Conservation (phyloP, 1,140 invertebrate species). For the Drosophila mojavensis region DNA sequence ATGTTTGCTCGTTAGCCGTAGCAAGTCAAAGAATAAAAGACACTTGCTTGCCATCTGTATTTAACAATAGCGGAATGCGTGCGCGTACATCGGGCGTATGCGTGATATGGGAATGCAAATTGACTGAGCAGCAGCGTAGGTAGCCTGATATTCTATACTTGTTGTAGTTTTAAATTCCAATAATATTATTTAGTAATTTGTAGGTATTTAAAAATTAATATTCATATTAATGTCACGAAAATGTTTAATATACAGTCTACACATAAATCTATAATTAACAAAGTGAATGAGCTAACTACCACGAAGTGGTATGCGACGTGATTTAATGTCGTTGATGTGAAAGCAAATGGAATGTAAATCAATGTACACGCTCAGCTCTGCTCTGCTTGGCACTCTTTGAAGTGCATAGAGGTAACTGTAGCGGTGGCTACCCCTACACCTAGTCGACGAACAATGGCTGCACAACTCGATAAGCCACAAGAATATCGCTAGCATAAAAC, state of each 20-base stretch:
- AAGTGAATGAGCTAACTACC: too few species aligned
- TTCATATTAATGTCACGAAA: too few species aligned
- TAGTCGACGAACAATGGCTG: not conserved
- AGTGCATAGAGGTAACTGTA: not conserved
- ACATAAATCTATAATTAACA: too few species aligned
- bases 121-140: not conserved
- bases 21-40: slow-evolving; percentile 29
- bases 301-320: too few species aligned
- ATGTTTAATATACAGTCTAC: too few species aligned
- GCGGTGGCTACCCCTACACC: not conserved
- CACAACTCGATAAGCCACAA: slow-evolving; percentile 20
- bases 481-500: slow-evolving; percentile 28
- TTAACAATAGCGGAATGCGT: not conserved
- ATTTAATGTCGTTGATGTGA: too few species aligned
- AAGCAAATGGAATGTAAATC: too few species aligned
- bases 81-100: slow-evolving; percentile 5
- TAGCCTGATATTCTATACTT: not conserved
- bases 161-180: too few species aligned
- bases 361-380: too few species aligned
- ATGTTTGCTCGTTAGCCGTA: slow-evolving; percentile 40
- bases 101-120: slow-evolving; percentile 2
- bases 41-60: slow-evolving; percentile 25
- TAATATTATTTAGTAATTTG: too few species aligned
- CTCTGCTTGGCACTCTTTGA: not conserved
- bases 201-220: too few species aligned